Percentiles rank a stretch among this genome's conserved stretches.
These are phyloP conservation scores for Mormyrus proboscirostris DNA, from an alignment of 2,797 vertebrate genomes.

Conservation along the genomic window DNA sequence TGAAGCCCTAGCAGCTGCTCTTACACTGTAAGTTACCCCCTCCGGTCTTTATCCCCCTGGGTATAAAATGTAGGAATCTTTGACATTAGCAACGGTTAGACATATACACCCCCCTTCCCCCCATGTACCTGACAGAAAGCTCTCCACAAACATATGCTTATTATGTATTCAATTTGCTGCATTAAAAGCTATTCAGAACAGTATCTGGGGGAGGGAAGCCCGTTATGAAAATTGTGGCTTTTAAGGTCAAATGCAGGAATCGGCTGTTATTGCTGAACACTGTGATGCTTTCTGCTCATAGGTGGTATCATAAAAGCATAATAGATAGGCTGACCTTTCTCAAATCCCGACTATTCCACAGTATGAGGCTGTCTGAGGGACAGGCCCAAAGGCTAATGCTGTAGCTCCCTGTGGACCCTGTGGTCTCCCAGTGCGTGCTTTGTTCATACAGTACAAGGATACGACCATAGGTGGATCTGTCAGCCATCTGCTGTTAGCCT, in stretches of 20 bases:
- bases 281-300: constrained; percentile 28
- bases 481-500: neutral
- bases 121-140: neutral
- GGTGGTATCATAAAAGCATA: constrained; percentile 24
- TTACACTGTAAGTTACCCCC: neutral
- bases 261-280: constrained; percentile 25
- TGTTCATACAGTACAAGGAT: constrained; percentile 13
- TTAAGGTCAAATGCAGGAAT: neutral
- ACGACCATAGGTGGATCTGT: neutral
- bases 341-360: constrained; percentile 37
- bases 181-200: neutral
- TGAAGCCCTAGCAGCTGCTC: neutral
- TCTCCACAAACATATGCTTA: neutral
- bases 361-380: constrained; percentile 28
- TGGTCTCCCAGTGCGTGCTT: constrained; percentile 29
- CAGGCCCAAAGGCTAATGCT: constrained; percentile 35
- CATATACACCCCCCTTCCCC: neutral
- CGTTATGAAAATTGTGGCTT: neutral
- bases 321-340: constrained; percentile 40
- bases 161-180: constrained; percentile 10
- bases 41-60: neutral
- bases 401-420: constrained; percentile 22
- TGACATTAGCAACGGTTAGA: neutral
- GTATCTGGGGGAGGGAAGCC: neutral
- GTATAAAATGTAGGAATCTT: neutral